Evolutionary conservation across 1,140 invertebrate genomes (phyloP), one percentile per base, ranked within the genome.

Genomic region (Notospermus geniculatus): DNA sequence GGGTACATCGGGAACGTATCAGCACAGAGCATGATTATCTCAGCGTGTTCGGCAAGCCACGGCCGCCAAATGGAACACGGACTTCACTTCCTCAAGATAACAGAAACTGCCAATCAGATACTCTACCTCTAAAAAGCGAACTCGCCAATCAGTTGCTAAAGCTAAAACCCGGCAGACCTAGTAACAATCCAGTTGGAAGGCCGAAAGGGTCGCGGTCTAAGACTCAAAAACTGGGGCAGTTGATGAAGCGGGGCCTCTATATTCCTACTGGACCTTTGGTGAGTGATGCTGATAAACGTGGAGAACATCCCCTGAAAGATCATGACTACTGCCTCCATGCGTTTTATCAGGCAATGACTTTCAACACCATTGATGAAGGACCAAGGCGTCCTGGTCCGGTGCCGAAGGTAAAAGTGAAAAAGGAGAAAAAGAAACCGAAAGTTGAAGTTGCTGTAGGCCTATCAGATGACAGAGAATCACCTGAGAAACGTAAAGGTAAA

Each of bases 251-350:
- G 32, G 32, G 32, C 4, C 32, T 36, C 5, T 36, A 36, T 36
- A 36, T 36, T 36, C 32, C 32, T 7, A 36, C 32, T 36, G 32
- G 32, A 15, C 32, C 32, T 4, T 36, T 36, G 15, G 32, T 36
- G 32, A 27, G 46, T 27, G 46, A 50, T n/a, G 46, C 46, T 23
- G 46, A 50, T 56, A n/a, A 29, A 25, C 27, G 59, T 15, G 13
- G 22, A 2, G 25, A 28, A 17, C 56, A 60, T 59, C 57, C 60
- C 22, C 36, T 62, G 60, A 25, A 17, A 27, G 60, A 62, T 46
- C 60, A 62, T 29, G 60, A 62, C 43, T 62, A 62, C 56, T 62
- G 60, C 56, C 54, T 30, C 13, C 55, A 62, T 27, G 30, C 23
- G 17, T 62, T 32, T 57, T 62, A 52, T 52, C 29, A 62, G 25